These are phyloP conservation scores for Sminthurinus aureus DNA, from an alignment of 2,888 invertebrate species.

Conservation along the genomic window DNA sequence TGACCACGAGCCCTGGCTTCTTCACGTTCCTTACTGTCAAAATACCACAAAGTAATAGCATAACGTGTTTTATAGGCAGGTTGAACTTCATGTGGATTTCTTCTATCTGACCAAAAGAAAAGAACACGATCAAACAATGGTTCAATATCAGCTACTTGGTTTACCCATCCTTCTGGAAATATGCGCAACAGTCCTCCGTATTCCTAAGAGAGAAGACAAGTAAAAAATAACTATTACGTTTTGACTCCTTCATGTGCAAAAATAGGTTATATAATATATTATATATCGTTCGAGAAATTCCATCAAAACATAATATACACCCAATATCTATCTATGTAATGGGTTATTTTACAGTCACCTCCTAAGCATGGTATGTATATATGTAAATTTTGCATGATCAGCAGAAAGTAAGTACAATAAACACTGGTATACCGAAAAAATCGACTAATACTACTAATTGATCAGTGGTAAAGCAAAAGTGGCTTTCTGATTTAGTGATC, in stretches of 20 bases:
- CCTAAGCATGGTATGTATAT: too few relatives aligned
- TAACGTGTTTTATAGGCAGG: conserved; percentile 88
- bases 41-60: conserved; percentile 92
- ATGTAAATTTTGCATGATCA: too few relatives aligned
- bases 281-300: not conserved
- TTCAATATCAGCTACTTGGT: conserved; percentile 87
- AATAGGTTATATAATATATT: not conserved
- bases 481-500: too few relatives aligned
- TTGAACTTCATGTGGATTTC: conserved; percentile 97
- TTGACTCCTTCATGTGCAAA: not conserved
- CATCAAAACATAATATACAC: too few relatives aligned
- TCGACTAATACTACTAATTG: too few relatives aligned
- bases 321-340: not conserved
- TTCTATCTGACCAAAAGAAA: conserved; percentile 97
- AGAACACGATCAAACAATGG: conserved; percentile 92
- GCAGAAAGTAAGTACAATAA: too few relatives aligned
- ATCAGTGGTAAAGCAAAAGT: too few relatives aligned
- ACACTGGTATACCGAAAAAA: too few relatives aligned
- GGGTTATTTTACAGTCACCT: not conserved
- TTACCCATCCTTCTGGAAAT: conserved; percentile 85
- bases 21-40: conserved; percentile 82
- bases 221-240: conserved; percentile 2
- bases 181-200: conserved; percentile 89
- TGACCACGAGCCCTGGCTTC: conserved; percentile 66
- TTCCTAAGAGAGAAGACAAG: conserved; percentile 62